These are phyloP conservation scores for Oryzias melastigma DNA, from an alignment of 2,113 vertebrate genomes.

Conservation along the genomic window DNA sequence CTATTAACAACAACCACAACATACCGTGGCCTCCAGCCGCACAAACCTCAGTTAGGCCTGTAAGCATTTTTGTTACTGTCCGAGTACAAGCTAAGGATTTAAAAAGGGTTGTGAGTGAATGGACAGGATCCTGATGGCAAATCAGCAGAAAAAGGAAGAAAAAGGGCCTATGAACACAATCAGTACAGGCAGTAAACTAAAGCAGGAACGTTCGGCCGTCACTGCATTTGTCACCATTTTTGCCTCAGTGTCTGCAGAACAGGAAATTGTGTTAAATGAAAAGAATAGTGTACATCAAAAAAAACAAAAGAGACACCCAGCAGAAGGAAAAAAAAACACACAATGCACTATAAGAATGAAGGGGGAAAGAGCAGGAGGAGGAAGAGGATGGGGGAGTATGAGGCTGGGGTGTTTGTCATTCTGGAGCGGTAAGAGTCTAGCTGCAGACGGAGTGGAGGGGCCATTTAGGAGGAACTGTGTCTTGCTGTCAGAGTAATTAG, in stretches of 20 bases:
- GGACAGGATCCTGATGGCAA: slow-evolving; percentile 48
- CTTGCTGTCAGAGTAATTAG: slow-evolving; percentile 72
- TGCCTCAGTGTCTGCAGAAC: slow-evolving; percentile 47
- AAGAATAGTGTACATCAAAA: slow-evolving; percentile 39
- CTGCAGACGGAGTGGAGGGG: slow-evolving; percentile 63
- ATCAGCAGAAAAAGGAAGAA: slow-evolving; percentile 2
- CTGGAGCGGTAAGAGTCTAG: slow-evolving; percentile 68
- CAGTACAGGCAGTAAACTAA: slow-evolving; percentile 8
- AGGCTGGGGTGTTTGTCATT: slow-evolving; percentile 73
- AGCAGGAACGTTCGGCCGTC: slow-evolving; percentile 29
- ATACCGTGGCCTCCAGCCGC: no score
- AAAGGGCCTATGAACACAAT: slow-evolving; percentile 4
- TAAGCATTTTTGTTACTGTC: no score
- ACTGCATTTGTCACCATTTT: slow-evolving; percentile 30
- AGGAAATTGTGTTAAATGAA: slow-evolving; percentile 52
- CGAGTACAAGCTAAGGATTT: not conserved
- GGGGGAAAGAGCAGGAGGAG: slow-evolving; percentile 16
- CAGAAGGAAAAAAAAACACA: slow-evolving; percentile 16
- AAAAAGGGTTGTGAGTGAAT: slow-evolving; percentile 44
- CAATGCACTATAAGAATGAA: slow-evolving; percentile 45
- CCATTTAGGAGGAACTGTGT: slow-evolving; percentile 66
- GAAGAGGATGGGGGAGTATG: not conserved
- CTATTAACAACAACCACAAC: no score
- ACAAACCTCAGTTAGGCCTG: no score
- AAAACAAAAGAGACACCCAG: slow-evolving; percentile 30